These are phyloP conservation scores for Aleiodes alternator DNA, from an alignment of 2,888 invertebrate genomes.

Conservation along the genomic window DNA sequence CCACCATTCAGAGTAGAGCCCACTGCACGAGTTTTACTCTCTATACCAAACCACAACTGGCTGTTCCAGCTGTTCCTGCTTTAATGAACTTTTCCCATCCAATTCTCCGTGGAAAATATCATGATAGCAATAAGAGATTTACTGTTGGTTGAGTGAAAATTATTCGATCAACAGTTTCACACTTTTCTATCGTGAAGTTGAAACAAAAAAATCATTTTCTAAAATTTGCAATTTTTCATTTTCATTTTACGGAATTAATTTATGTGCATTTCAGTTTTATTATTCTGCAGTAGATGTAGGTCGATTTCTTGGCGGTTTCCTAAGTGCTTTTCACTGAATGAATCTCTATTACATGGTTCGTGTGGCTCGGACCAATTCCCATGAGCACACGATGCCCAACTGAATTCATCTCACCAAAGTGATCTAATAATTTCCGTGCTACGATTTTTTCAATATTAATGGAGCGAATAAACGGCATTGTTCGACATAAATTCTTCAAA, in stretches of 20 bases:
- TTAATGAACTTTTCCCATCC: slow-evolving; percentile 45
- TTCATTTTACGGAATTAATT: too few species aligned
- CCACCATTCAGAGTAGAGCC: slow-evolving; percentile 18
- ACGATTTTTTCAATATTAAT: slow-evolving; percentile 40
- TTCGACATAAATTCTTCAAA: too few species aligned
- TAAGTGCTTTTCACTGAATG: slow-evolving; percentile 43
- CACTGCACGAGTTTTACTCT: slow-evolving; percentile 7
- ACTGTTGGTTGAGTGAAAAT: slow-evolving; percentile 3
- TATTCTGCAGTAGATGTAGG: too few species aligned
- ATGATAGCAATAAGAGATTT: slow-evolving; percentile 17
- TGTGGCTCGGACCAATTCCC: slow-evolving; percentile 40
- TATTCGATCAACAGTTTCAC: slow-evolving; percentile 1
- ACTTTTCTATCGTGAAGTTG: neutral
- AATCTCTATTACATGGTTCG: slow-evolving; percentile 46
- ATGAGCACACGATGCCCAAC: slow-evolving; percentile 42
- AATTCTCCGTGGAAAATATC: slow-evolving; percentile 36
- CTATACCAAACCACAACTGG: slow-evolving; percentile 30
- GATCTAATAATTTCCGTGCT: slow-evolving; percentile 47
- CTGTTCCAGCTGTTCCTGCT: slow-evolving; percentile 41
- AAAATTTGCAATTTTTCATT: neutral
- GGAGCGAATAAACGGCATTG: too few species aligned
- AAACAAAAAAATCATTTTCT: too few species aligned
- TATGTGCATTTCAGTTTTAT: too few species aligned
- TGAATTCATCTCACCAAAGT: slow-evolving; percentile 44
- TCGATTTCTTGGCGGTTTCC: slow-evolving; percentile 22